Evolutionary conservation across 2,113 vertebrate genomes (phyloP).

Genomic region (Callithrix jacchus): DNA sequence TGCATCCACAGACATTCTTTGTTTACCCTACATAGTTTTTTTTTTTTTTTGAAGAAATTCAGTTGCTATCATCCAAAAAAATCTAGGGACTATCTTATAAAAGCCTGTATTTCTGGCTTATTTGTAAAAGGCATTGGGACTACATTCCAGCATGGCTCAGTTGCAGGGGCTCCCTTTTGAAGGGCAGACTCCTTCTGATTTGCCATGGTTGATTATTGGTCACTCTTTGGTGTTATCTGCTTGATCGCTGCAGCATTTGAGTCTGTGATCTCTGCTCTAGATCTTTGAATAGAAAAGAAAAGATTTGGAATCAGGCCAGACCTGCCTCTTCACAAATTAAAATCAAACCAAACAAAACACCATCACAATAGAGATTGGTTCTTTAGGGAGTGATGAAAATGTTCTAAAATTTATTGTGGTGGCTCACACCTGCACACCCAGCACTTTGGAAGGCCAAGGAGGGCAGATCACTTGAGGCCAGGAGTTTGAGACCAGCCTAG

Average conservation of each 20-base stretch:
- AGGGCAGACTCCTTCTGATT: neutral
- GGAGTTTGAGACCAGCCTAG: no score
- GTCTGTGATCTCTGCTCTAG: neutral
- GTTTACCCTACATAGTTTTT: neutral
- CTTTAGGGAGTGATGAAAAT: neutral
- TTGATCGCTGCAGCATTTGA: neutral
- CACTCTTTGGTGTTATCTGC: neutral
- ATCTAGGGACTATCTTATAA: neutral
- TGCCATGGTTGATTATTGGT: neutral
- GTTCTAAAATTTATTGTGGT: neutral
- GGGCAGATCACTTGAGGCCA: no score
- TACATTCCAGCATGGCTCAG: neutral
- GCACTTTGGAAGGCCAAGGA: no score
- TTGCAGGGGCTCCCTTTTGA: neutral
- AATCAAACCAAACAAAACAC: constrained; percentile 10
- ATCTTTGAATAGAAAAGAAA: neutral
- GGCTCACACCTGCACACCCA: neutral
- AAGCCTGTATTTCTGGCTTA: neutral
- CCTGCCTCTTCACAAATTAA: neutral
- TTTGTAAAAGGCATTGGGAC: neutral
- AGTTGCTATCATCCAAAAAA: neutral
- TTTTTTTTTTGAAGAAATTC: neutral
- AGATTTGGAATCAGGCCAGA: neutral
- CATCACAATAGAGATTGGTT: neutral
- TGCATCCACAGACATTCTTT: neutral